These are phyloP conservation scores for Aphelinus certus DNA, from an alignment of 1,140 invertebrate species.

Conservation along the genomic window DNA sequence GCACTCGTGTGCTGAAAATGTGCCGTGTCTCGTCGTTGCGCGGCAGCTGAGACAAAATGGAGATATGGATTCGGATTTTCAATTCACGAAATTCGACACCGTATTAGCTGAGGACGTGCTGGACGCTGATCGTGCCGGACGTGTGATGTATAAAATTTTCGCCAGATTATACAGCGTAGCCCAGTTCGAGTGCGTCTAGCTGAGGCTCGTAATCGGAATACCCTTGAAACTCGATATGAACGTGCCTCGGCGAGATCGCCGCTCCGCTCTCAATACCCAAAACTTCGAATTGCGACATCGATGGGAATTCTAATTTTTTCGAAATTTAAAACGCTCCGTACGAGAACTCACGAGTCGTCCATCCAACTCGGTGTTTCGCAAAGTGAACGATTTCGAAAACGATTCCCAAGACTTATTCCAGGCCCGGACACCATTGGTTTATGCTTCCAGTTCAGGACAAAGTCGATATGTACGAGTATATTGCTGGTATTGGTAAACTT, in stretches of 20 bases:
- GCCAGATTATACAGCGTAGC: background rate
- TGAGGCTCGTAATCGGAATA: slow-evolving; percentile 22
- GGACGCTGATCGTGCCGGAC: slow-evolving; percentile 2
- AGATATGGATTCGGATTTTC: too few species aligned
- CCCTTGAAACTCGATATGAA: slow-evolving; percentile 23
- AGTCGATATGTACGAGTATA: too few species aligned
- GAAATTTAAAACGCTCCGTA: slow-evolving; percentile 13
- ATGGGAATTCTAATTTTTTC: slow-evolving; percentile 19
- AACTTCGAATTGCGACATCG: slow-evolving; percentile 16
- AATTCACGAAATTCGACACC: too few species aligned
- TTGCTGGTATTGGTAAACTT: too few species aligned
- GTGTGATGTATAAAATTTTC: slow-evolving; percentile 4
- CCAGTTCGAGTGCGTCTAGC: slow-evolving; percentile 2
- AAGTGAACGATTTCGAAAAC: too few species aligned
- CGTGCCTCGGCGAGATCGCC: background rate
- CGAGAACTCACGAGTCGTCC: background rate
- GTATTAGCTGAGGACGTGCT: too few species aligned
- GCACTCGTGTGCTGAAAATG: too few species aligned
- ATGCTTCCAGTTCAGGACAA: too few species aligned
- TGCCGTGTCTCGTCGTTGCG: too few species aligned
- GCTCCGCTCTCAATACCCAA: background rate
- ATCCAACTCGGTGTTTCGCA: background rate
- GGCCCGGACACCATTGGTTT: too few species aligned
- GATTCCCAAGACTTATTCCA: too few species aligned
- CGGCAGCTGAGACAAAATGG: too few species aligned